Base-by-base conservation (phyloP, 2,113 vertebrate species). In the Elephantulus edwardii region DNA sequence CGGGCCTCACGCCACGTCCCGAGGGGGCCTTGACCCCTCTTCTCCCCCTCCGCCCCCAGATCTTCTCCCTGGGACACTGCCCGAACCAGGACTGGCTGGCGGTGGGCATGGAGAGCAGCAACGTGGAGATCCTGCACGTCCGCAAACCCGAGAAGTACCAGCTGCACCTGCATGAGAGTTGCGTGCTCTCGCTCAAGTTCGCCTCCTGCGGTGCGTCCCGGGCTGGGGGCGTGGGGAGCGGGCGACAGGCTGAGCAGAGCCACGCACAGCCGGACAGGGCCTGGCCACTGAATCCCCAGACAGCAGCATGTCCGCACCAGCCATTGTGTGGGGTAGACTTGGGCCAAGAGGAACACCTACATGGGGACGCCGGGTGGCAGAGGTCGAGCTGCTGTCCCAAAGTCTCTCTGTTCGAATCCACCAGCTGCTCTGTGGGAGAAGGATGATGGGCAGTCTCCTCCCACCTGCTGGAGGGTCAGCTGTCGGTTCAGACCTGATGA, bases 111-210 rank as follows among this genome's bases (percentile, higher is more conserved):
- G 98, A 98, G 96, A 98, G 98, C 97, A 98, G 98, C 60, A 98
- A 97, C 0, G 98, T 98, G 92, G 98, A 98, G 95, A 97, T 98
- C 11, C 95, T 98, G 78, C 98, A 98, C 2, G 98, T 98, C 87
- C 98, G 97, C 88, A 98, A 98, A 93, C 98, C 98, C 0, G 98
- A 98, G 96, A 98, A 98, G 48, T 98, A 98, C 96, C 98, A 98
- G 97, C 98, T 98, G 93, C 98, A 98, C 95, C 98, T 98, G 3
- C 98, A 98, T 0, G 98, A 99, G 96, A 99, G 98, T 97, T 99
- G 98, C 0, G 98, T 99, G 92, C 98, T 99, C 70, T 98, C 98
- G 0, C 98, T 99, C 92, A 98, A 98, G 90, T 99, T 99, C 0
- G 98, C 98, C 87, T 98, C 98, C 96, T 99, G 98, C 0, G 98